A percentile compares a stretch with the other conserved stretches of the same genome.
phyloP scores from a whole-genome alignment of 2,797 vertebrate species.

The Botia almorhae region DNA sequence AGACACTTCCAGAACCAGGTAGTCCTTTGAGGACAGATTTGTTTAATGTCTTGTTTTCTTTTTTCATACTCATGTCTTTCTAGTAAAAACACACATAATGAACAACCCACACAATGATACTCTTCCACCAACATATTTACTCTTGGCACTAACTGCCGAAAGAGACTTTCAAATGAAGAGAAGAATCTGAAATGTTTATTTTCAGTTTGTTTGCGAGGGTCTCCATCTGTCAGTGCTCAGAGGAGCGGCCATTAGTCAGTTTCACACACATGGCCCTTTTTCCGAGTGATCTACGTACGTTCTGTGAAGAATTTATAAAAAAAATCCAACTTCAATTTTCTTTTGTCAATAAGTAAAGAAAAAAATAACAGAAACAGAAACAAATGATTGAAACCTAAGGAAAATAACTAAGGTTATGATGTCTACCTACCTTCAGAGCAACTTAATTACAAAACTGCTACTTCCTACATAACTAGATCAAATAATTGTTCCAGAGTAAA shows the following conservation, averaged over 20 bases:
- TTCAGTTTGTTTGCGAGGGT: constrained; percentile 46
- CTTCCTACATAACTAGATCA: neutral
- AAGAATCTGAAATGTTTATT: constrained; percentile 32
- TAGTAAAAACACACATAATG: constrained; percentile 12
- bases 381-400: constrained; percentile 28
- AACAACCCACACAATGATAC: neutral
- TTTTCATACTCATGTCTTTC: constrained; percentile 11
- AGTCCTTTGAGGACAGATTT: constrained; percentile 36
- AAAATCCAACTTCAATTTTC: neutral
- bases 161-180: neutral
- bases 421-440: neutral
- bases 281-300: constrained; percentile 41
- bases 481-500: neutral
- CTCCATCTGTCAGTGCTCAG: constrained; percentile 50
- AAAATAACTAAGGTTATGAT: neutral
- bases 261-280: constrained; percentile 47
- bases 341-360: constrained; percentile 13
- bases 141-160: neutral
- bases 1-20: constrained; percentile 49
- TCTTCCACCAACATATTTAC: constrained; percentile 7
- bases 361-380: neutral
- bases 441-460: constrained; percentile 9
- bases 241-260: constrained; percentile 54
- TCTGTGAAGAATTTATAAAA: constrained; percentile 43
- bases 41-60: constrained; percentile 37